A percentile compares a stretch with the other conserved stretches of the same genome.
These are phyloP conservation scores for Paedocypris sp. DNA, from an alignment of 2,113 vertebrate genomes.

Conservation along the genomic window DNA sequence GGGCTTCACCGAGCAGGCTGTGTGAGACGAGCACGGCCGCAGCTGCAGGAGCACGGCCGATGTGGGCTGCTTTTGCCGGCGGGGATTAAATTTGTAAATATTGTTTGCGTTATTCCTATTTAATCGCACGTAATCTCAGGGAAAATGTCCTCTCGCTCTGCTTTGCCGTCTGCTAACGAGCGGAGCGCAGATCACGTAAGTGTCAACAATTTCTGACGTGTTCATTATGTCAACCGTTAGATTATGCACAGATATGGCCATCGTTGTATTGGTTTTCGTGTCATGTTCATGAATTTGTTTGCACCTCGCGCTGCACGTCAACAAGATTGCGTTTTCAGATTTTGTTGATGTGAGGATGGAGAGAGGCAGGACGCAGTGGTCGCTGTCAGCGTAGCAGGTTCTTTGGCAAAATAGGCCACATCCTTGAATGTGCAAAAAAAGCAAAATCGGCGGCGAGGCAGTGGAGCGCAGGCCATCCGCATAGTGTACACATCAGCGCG, in stretches of 20 bases:
- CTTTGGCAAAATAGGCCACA: conserved; percentile 41
- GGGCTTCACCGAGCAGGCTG: conserved; percentile 50
- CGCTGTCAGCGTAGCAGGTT: conserved; percentile 29
- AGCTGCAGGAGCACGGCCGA: conserved; percentile 15
- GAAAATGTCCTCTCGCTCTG: conserved; percentile 66
- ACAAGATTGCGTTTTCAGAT: neutral
- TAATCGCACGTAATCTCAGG: conserved; percentile 51
- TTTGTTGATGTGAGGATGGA: conserved; percentile 6
- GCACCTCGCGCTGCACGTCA: neutral
- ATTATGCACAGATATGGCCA: neutral
- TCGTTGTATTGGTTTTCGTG: neutral
- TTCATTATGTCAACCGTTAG: too few relatives aligned
- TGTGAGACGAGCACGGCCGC: conserved; percentile 10
- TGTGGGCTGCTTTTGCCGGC: neutral
- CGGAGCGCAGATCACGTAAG: conserved; percentile 69
- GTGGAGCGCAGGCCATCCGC: conserved; percentile 44
- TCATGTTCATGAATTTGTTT: conserved; percentile 3
- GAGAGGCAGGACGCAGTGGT: conserved; percentile 9
- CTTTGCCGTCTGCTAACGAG: conserved; percentile 66
- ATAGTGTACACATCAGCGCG: conserved; percentile 45
- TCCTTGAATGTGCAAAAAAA: conserved; percentile 51
- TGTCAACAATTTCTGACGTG: conserved; percentile 36
- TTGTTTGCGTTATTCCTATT: neutral
- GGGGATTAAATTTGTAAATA: conserved; percentile 10
- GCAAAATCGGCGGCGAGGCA: conserved; percentile 12